Evolutionary conservation across 1,140 invertebrate genomes (phyloP).

Genomic region (Neuroterus valhalla): DNA sequence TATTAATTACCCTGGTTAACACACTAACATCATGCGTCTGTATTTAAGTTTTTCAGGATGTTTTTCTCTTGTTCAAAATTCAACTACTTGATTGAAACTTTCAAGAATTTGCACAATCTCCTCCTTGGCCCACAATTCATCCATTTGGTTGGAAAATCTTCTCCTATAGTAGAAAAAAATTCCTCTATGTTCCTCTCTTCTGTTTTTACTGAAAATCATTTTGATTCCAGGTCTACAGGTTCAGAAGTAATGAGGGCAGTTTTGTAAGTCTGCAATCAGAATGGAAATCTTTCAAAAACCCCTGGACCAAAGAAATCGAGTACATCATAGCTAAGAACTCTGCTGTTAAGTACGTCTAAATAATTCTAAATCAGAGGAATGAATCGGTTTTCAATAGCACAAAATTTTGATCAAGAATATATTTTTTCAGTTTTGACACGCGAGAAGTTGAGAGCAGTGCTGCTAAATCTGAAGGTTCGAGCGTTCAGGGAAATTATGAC

Average conservation of each 20-base stretch:
- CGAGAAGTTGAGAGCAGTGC: slow-evolving; percentile 75
- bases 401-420: slow-evolving; percentile 31
- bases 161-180: neutral
- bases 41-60: too few species aligned
- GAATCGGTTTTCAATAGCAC: neutral
- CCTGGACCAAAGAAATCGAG: slow-evolving; percentile 94
- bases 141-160: too few species aligned
- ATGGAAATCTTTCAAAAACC: slow-evolving; percentile 92
- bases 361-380: slow-evolving; percentile 31
- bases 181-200: neutral
- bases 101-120: too few species aligned
- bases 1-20: too few species aligned
- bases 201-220: neutral
- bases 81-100: too few species aligned
- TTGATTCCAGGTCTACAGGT: slow-evolving; percentile 80
- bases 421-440: slow-evolving; percentile 73
- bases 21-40: too few species aligned
- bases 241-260: slow-evolving; percentile 85
- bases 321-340: slow-evolving; percentile 91
- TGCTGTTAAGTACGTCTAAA: slow-evolving; percentile 78
- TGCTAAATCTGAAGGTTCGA: slow-evolving; percentile 70
- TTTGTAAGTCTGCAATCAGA: slow-evolving; percentile 86
- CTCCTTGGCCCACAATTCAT: too few species aligned
- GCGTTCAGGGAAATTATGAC: slow-evolving; percentile 77
- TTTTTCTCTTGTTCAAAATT: too few species aligned